phyloP scores from a whole-genome alignment of 2,113 vertebrate species.

The Indri indri region DNA sequence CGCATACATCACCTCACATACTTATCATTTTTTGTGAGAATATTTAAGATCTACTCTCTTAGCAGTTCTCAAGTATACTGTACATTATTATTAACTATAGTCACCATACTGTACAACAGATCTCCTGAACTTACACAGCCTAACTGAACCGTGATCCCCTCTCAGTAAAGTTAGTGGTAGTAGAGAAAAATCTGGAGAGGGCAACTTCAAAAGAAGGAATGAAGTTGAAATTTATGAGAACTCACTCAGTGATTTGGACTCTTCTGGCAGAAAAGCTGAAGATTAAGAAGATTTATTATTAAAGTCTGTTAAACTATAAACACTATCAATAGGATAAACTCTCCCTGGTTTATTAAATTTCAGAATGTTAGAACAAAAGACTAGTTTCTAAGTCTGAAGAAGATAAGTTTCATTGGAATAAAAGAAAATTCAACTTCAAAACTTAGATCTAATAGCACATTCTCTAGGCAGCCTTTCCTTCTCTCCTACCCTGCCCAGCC shows the following conservation, averaged over 20 bases:
- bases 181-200: background rate
- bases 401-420: background rate
- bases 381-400: background rate
- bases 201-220: background rate
- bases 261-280: slow-evolving; percentile 6
- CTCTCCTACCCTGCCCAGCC: background rate
- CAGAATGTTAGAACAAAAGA: background rate
- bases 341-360: slow-evolving; percentile 19
- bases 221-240: slow-evolving; percentile 11
- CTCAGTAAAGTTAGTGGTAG: background rate
- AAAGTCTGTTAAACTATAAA: slow-evolving; percentile 31
- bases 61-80: background rate
- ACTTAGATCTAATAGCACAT: background rate
- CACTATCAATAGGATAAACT: slow-evolving; percentile 1
- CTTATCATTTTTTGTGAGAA: background rate
- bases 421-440: slow-evolving; percentile 17
- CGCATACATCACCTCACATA: background rate
- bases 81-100: background rate
- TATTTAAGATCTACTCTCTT: background rate
- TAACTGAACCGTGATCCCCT: background rate
- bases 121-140: background rate
- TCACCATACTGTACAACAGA: background rate
- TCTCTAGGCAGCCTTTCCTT: background rate
- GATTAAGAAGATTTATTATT: background rate
- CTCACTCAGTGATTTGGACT: background rate